phyloP scores from a whole-genome alignment of 64 coral and sea anemone genomes.

The Catalaphyllia jardinei region DNA sequence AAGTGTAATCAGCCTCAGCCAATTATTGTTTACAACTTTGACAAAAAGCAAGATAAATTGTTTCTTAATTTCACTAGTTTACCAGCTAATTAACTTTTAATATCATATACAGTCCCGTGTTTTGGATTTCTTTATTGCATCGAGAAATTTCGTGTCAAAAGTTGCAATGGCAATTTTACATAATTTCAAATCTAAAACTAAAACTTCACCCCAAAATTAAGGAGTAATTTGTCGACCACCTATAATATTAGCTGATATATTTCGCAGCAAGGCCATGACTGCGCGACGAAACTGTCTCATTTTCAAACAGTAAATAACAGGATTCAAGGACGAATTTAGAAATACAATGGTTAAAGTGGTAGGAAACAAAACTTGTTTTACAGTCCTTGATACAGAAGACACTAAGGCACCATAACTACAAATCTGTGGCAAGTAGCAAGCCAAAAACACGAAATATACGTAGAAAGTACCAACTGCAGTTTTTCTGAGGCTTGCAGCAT shows the following conservation, averaged over 20 bases:
- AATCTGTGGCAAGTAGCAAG: not conserved
- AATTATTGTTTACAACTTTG: too few relatives aligned
- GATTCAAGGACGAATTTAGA: not conserved
- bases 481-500: not conserved
- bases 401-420: not conserved
- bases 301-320: not conserved
- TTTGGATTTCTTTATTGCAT: too few relatives aligned
- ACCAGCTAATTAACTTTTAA: too few relatives aligned
- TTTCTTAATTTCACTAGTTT: too few relatives aligned
- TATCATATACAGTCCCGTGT: too few relatives aligned
- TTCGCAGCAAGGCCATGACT: not conserved
- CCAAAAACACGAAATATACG: conserved; percentile 1
- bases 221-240: too few relatives aligned
- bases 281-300: not conserved
- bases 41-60: too few relatives aligned
- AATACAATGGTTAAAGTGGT: not conserved
- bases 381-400: not conserved
- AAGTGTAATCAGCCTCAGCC: too few relatives aligned
- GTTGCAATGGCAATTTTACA: too few relatives aligned
- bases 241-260: not conserved
- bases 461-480: not conserved
- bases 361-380: not conserved
- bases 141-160: too few relatives aligned
- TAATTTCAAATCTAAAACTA: too few relatives aligned
- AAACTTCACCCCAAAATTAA: too few relatives aligned